Base-by-base conservation (phyloP, 2,888 invertebrate genomes). In the Vanessa cardui region DNA sequence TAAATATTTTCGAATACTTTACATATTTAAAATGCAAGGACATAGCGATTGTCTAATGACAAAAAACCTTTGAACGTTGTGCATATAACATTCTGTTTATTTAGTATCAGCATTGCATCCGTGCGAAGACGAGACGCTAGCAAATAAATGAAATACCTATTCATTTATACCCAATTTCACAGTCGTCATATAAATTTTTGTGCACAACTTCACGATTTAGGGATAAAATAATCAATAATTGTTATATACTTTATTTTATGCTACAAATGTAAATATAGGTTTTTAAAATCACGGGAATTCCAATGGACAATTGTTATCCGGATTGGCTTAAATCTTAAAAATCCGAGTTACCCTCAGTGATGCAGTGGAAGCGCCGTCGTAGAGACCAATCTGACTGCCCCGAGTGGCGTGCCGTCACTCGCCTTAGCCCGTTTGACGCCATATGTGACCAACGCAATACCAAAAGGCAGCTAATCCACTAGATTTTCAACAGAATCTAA, bases 351-450 rank as follows among this genome's bases (percentile, higher is more conserved):
- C 73, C 77, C 71, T 78, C 80, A 82, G 78, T 84, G 84, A 84
- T 82, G 80, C 82, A 86, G 85, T 85, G 84, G 80, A 82, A 83
- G 83, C 84, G 83, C 85, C 80, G 78, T 78, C 70, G 82, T 80
- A 82, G 81, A 86, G 86, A 90, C 90, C 92, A 91, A 91, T 91
- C 85, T 81, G 78, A 78, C 80, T 89, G 88, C 89, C 92, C 77
- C 80, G 88, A 90, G 90, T 89, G 87, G 83, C 88, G 82, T 86
- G 81, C 89, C 90, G 89, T 89, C 91, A 90, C 87, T 90, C 85
- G 81, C 81, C 84, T 54, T 83, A 87, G 90, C 86, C 88, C 84
- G 90, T 89, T 91, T 88, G 89, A 90, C 89, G 92, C 91, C 92
- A 92, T 91, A 90, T 92, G 92, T 83, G 86, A 78, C 80, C 76